Base-by-base conservation (phyloP, 2,888 invertebrate species). In the Coenonympha arcania region DNA sequence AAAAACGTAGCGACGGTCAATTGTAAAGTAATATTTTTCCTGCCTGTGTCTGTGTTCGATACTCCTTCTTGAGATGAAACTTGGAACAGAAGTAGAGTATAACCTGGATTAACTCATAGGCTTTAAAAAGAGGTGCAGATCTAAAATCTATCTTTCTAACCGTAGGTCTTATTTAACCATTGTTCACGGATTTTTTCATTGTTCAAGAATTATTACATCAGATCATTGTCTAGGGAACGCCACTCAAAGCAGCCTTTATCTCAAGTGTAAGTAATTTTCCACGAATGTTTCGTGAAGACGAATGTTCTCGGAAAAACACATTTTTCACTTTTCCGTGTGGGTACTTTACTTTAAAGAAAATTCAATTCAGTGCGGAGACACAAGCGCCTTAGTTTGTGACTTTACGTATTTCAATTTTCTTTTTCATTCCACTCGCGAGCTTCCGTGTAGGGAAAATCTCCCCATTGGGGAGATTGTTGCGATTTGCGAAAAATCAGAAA, bases 291-390 rank as follows among this genome's bases (percentile, higher is more conserved):
- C 19, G 19, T 11, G 26, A 28, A 41, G 41, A 41, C 19, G 28
- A 40, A 41, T 28, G 41, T 19, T 16, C 37, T 9, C 6, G 11
- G 24, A 24, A 28, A 18, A 41, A 6, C 26, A 41, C 18, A 41
- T 41, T 28, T 18, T 41, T 41, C 18, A 19, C 18, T 41, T 41
- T 41, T 41, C 41, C 41, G 28, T 16, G 41, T 2, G 28, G 15
- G 41, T 2, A 41, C 18, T 41, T 41, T 41, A 41, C 28, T 41
- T 26, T 18, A 18, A 28, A 28, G 28, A n/a, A 41, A 41, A 26
- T 19, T 37, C 22, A 37, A 41, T 28, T 41, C 41, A 28, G 28
- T 15, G 37, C 11, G 4, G 13, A 37, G 37, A 36, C 36, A 36
- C 19, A n/a, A 26, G 18, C 18, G 16, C 19, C 41, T 26, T 41